Evolutionary conservation across 1,140 invertebrate species (phyloP), one percentile per base, ranked within the genome.

Genomic region (Alviniconcha marisindica): DNA sequence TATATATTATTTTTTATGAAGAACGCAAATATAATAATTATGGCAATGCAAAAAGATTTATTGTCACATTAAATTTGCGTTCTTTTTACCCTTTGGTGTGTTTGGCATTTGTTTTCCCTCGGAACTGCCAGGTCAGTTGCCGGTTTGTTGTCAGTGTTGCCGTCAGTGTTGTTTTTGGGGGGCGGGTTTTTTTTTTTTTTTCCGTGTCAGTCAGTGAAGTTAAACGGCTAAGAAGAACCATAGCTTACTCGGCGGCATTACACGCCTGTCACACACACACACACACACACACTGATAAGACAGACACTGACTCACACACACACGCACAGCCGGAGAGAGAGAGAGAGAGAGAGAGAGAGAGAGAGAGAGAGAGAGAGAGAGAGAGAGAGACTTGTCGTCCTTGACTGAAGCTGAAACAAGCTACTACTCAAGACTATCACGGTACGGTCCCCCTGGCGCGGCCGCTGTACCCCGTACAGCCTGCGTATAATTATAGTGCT

Each of bases 221-320:
- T n/a, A n/a, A n/a, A n/a, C n/a, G n/a, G n/a, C n/a, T n/a, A n/a
- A n/a, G n/a, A n/a, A n/a, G n/a, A n/a, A n/a, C n/a, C n/a, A n/a
- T n/a, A n/a, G n/a, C n/a, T n/a, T n/a, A n/a, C n/a, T n/a, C n/a
- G n/a, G n/a, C n/a, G n/a, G n/a, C n/a, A n/a, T n/a, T n/a, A n/a
- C n/a, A n/a, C n/a, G n/a, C n/a, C n/a, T n/a, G n/a, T n/a, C n/a
- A 66, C 63, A 66, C 63, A 33, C 63, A 66, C 63, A 66, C 63
- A 66, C 63, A 66, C 63, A 66, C 63, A 66, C 63, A 66, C 63
- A 28, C n/a, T 24, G n/a, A 7, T 33, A 33, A 66, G 2, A 28
- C 63, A 66, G 24, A 7, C 21, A 66, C 15, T 3, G n/a, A 31
- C 31, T 31, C 28, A 33, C 63, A 66, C 63, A 33, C 63, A 28